Conservation (phyloP, 2,113 vertebrate genomes). For the Thalassoma bifasciatum region DNA sequence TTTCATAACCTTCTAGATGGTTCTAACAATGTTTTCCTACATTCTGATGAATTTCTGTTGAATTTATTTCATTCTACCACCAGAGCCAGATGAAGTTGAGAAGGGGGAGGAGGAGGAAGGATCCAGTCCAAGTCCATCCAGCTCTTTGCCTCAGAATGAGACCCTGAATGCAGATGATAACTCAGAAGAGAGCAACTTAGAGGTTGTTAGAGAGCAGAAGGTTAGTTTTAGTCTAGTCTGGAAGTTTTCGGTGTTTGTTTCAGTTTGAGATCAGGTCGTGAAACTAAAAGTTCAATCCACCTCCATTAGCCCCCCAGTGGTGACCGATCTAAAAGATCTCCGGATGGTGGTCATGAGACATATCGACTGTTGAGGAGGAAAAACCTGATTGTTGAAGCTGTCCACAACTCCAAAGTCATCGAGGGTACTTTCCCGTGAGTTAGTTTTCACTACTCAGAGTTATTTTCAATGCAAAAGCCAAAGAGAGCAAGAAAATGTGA, state of each 20-base stretch:
- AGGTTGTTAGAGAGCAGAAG: conserved; percentile 84
- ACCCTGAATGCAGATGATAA: background rate
- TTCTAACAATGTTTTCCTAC: background rate
- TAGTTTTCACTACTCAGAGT: background rate
- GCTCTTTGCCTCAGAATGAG: conserved; percentile 47
- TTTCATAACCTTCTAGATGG: too few species aligned
- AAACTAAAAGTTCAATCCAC: background rate
- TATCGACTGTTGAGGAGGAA: conserved; percentile 92
- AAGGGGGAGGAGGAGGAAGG: background rate
- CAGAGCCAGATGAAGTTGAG: conserved; percentile 38
- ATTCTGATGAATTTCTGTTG: background rate
- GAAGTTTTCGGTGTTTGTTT: background rate
- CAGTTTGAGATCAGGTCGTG: background rate
- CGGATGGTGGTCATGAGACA: conserved; percentile 79
- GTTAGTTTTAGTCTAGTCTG: conserved; percentile 75
- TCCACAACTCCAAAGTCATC: conserved; percentile 88
- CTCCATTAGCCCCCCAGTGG: background rate
- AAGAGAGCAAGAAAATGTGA: background rate
- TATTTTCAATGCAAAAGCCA: background rate
- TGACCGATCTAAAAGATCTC: conserved; percentile 32
- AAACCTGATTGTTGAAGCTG: conserved; percentile 93
- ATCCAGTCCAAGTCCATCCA: conserved; percentile 44
- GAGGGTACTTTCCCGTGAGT: conserved; percentile 94
- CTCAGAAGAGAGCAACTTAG: conserved; percentile 59
- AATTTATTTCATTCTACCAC: background rate